Evolutionary conservation across 2,888 invertebrate species (phyloP).

Genomic region (Apamea monoglypha): DNA sequence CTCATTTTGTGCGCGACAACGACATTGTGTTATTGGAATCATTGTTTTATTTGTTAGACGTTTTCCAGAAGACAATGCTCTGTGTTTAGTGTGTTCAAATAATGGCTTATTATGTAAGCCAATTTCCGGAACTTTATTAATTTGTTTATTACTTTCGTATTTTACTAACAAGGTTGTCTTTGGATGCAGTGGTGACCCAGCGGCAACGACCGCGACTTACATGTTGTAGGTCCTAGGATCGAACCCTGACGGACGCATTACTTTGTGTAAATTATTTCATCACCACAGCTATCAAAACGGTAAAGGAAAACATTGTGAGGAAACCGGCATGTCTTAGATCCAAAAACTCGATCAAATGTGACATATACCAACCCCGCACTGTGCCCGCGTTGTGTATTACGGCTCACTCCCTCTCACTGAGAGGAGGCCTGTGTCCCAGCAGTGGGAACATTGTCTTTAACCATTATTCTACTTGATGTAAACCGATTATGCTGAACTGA

Average conservation of each 20-base stretch:
- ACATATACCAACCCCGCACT: not conserved
- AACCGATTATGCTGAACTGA: not conserved
- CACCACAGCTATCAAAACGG: too few species aligned
- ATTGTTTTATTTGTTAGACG: conserved; percentile 27
- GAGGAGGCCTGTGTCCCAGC: not conserved
- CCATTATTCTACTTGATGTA: not conserved
- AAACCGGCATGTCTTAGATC: not conserved
- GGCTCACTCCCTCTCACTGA: not conserved
- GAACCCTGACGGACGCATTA: too few species aligned
- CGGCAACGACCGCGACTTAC: too few species aligned
- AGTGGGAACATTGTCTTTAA: not conserved
- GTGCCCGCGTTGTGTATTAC: not conserved
- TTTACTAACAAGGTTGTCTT: not conserved
- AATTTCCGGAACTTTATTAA: not conserved
- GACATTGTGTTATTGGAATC: conserved; percentile 23
- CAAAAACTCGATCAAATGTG: not conserved
- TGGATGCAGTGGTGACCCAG: not conserved
- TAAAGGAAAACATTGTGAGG: too few species aligned
- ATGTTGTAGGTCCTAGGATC: too few species aligned
- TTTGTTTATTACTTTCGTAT: not conserved
- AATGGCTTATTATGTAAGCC: not conserved
- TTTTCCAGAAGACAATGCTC: conserved; percentile 1
- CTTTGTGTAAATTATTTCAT: too few species aligned
- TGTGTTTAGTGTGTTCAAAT: conserved; percentile 13
- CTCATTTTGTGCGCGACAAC: not conserved